Evolutionary conservation across 1,140 invertebrate species (phyloP).

Genomic region (Hyles euphorbiae): DNA sequence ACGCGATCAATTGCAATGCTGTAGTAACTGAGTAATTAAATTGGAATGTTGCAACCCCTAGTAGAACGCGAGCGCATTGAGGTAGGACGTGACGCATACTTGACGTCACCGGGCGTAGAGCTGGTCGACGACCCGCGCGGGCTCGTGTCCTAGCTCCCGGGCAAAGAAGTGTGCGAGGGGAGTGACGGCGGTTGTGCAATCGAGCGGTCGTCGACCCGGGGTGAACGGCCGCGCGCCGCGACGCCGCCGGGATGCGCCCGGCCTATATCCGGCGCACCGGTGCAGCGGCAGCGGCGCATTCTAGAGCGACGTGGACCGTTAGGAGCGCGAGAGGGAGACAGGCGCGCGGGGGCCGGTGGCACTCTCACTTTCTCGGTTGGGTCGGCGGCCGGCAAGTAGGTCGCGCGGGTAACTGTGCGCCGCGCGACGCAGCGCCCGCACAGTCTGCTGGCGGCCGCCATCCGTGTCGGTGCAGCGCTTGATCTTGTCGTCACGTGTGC

Average conservation of each 20-base stretch:
- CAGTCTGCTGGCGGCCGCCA: slow-evolving; percentile 66
- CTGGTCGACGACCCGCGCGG: slow-evolving; percentile 57
- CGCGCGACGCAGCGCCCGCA: slow-evolving; percentile 66
- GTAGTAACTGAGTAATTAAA: slow-evolving; percentile 42
- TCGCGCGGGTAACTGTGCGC: slow-evolving; percentile 78
- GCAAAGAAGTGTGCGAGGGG: slow-evolving; percentile 37
- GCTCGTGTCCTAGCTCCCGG: slow-evolving; percentile 57
- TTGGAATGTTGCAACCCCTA: slow-evolving; percentile 58
- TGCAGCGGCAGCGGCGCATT: slow-evolving; percentile 70
- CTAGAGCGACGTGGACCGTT: slow-evolving; percentile 71
- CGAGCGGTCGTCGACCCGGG: slow-evolving; percentile 67
- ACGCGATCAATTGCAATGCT: slow-evolving; percentile 1
- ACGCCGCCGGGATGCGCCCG: slow-evolving; percentile 71
- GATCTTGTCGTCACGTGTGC: slow-evolving; percentile 20
- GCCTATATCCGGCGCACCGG: slow-evolving; percentile 72
- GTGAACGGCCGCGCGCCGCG: slow-evolving; percentile 66
- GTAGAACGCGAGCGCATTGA: slow-evolving; percentile 69
- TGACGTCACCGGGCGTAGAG: slow-evolving; percentile 59
- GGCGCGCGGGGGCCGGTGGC: slow-evolving; percentile 43
- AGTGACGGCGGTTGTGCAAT: slow-evolving; percentile 61
- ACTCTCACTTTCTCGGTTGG: slow-evolving; percentile 81
- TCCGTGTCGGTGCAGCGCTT: slow-evolving; percentile 52
- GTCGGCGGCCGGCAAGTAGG: slow-evolving; percentile 81
- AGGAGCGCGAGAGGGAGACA: slow-evolving; percentile 42
- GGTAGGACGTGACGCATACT: slow-evolving; percentile 66